Conservation (phyloP, 2,888 invertebrate species). For the Monochamus alternatus region DNA sequence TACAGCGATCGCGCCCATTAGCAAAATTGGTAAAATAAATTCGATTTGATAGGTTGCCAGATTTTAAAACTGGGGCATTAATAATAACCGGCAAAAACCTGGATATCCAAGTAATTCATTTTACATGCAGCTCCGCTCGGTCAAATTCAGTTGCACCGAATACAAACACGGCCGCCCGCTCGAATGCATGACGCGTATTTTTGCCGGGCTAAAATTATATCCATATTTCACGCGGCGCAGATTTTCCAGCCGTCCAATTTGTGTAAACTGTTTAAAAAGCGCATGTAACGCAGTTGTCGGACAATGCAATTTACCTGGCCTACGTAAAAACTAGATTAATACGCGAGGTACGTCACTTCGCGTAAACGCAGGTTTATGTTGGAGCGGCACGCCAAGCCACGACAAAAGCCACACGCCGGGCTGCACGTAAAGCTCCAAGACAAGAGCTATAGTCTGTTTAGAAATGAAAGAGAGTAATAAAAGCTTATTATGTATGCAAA, state of each 20-base stretch:
- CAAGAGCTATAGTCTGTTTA: no score
- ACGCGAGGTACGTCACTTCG: constrained; percentile 34
- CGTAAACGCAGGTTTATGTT: no score
- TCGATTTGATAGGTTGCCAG: neutral
- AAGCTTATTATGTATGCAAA: no score
- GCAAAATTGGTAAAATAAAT: neutral
- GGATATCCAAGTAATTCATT: constrained; percentile 1
- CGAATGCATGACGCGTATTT: neutral
- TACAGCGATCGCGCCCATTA: neutral
- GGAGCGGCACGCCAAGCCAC: no score
- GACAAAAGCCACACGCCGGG: no score
- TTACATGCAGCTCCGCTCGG: neutral
- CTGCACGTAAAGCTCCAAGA: no score
- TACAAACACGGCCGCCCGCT: neutral
- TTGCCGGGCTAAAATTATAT: constrained; percentile 15
- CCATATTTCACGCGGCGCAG: constrained; percentile 22
- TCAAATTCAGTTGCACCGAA: neutral
- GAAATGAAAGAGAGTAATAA: no score
- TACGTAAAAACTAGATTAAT: constrained; percentile 35
- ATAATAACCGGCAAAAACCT: constrained; percentile 9
- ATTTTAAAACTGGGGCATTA: neutral
- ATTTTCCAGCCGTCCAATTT: constrained; percentile 27
- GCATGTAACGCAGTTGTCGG: constrained; percentile 16
- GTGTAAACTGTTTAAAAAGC: constrained; percentile 26
- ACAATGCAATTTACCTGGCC: constrained; percentile 31